These are phyloP conservation scores for Nesogale talazaci DNA, from an alignment of 2,113 vertebrate species.

Conservation along the genomic window DNA sequence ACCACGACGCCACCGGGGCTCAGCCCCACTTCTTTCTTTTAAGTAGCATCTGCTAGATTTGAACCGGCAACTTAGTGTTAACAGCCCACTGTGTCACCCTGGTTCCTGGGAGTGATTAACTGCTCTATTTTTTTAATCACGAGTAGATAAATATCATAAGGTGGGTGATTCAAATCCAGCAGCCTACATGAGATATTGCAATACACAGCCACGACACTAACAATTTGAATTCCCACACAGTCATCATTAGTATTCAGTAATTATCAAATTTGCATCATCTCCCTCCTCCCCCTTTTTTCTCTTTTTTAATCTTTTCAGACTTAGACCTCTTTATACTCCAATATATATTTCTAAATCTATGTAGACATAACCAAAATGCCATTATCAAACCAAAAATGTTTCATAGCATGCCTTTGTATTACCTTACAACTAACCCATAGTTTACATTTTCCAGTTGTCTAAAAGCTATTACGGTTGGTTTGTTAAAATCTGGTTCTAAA, in stretches of 20 bases:
- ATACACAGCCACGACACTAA: no score
- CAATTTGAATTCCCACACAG: not conserved
- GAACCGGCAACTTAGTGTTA: no score
- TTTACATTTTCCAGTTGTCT: constrained; percentile 10
- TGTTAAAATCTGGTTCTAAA: constrained; percentile 33
- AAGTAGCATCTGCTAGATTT: no score
- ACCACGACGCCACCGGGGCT: no score
- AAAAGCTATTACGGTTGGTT: constrained; percentile 14
- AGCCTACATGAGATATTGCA: no score
- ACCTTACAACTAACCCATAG: constrained; percentile 22
- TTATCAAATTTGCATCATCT: not conserved
- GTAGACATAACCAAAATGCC: not conserved
- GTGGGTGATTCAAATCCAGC: no score
- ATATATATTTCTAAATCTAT: constrained; percentile 48
- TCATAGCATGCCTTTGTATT: constrained; percentile 38
- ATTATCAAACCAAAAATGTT: constrained; percentile 46
- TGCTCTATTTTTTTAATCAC: not conserved
- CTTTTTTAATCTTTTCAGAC: not conserved
- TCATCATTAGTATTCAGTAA: not conserved
- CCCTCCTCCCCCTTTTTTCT: not conserved
- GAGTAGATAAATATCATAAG: no score
- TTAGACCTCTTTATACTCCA: not conserved
- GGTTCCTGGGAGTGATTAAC: not conserved
- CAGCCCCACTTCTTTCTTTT: no score
- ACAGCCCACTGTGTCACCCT: no score